Evolutionary conservation across 2,797 vertebrate genomes (phyloP).

Genomic region (Ispidina lecontei): DNA sequence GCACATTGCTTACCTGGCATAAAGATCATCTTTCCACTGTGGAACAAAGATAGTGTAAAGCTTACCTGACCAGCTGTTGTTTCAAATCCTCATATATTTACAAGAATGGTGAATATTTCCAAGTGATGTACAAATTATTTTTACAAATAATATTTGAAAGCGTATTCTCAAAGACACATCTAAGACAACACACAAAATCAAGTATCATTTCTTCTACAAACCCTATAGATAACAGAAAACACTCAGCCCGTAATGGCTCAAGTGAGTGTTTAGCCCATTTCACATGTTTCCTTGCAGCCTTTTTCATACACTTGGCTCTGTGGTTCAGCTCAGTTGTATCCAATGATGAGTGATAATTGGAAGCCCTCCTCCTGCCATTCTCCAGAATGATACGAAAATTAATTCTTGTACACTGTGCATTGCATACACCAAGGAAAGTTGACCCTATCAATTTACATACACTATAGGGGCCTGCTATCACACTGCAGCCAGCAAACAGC

Average conservation of each 20-base stretch:
- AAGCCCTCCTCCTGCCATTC: constrained; percentile 65
- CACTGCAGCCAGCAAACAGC: constrained; percentile 80
- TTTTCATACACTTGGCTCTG: background rate
- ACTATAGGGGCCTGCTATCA: constrained; percentile 78
- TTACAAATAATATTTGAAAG: background rate
- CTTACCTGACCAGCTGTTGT: background rate
- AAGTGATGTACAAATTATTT: background rate
- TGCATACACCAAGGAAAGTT: constrained; percentile 66
- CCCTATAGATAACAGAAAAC: background rate
- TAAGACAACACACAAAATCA: background rate
- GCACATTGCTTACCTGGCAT: background rate
- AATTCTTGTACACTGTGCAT: constrained; percentile 78
- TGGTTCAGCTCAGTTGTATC: background rate
- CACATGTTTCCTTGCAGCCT: background rate
- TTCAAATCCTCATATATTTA: background rate
- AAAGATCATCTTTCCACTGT: background rate
- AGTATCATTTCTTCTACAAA: background rate
- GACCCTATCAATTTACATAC: constrained; percentile 83
- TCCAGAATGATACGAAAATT: constrained; percentile 72
- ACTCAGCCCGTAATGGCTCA: background rate
- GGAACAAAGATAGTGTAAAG: background rate
- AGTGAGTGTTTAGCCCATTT: background rate
- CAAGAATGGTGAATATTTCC: background rate
- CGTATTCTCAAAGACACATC: background rate
- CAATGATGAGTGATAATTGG: constrained; percentile 59